Conservation (phyloP, 2,113 vertebrate species). For the Ardeotis arabs region DNA sequence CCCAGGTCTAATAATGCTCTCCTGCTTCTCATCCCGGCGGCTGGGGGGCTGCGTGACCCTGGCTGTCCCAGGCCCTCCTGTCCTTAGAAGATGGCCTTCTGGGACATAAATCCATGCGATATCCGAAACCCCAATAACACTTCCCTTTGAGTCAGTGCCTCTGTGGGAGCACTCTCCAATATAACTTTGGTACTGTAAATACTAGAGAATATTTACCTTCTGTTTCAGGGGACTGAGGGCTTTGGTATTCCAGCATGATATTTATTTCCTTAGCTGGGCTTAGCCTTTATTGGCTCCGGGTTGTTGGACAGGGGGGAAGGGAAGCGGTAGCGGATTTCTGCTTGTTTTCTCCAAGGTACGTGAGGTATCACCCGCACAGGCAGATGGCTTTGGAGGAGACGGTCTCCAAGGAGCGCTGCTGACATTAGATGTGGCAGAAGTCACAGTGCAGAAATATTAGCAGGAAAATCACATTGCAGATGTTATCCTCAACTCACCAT, state of each 20-base stretch:
- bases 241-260: conserved; percentile 11
- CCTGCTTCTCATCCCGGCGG: not conserved
- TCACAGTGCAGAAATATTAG: not conserved
- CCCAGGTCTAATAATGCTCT: not conserved
- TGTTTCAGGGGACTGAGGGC: not conserved
- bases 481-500: not conserved
- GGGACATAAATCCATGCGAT: not conserved
- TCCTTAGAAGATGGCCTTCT: not conserved
- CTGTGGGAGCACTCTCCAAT: not conserved
- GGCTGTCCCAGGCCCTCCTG: not conserved
- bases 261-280: conserved; percentile 36
- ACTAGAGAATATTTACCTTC: conserved; percentile 54
- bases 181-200: conserved; percentile 49
- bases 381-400: conserved; percentile 9
- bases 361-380: not conserved
- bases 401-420: not conserved
- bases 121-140: not conserved
- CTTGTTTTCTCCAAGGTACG: not conserved
- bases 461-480: not conserved
- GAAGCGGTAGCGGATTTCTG: not conserved
- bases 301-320: not conserved
- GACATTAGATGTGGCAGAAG: not conserved
- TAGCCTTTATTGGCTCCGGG: not conserved
- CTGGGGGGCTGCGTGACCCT: not conserved
- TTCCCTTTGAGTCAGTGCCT: not conserved